Base-by-base conservation (phyloP, 1,140 invertebrate species). In the Propsilocerus akamusi region DNA sequence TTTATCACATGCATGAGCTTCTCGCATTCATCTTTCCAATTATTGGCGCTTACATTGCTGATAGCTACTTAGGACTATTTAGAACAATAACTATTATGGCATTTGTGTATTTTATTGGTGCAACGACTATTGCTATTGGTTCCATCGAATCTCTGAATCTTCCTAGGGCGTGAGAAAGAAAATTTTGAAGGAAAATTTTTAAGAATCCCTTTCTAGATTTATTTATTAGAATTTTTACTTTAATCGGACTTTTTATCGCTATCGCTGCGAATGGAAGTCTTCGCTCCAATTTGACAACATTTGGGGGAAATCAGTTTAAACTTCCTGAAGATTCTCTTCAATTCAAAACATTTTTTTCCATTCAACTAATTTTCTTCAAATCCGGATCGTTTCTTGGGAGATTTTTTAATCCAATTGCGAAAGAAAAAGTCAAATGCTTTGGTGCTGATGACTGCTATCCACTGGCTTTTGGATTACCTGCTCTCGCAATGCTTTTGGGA, bases 241-340 rank as follows among this genome's bases (percentile, higher is more conserved):
- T 69, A 23, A 32, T 69, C 24, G 76, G 74, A 10, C 53, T 76
- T 54, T 53, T 58, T 5, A 56, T 77, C 11, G 76, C 80, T 50
- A 75, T 73, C 12, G 24, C 76, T 26, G 77, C 76, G 2, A 77
- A 75, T 7, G 81, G 77, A 37, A 74, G 80, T 10, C 81, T 83
- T 50, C 84, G 84, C 58, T 78, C 81, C 6, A 83, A 79, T 62
- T 77, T 83, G 3, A 68, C 75, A 32, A 74, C 81, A 0, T 83
- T 84, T 63, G 81, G 81, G 46, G 80, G 76, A 10, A 80, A 83
- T 58, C 80, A 83, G 61, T 76, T 41, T 5, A 20, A 41, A 76
- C 55, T 53, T 51, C 34, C 67, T 66, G 24, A 54, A 58, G 67
- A 62, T 58, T 62, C 62, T 53, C 53, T 59, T 51, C 57, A 68